Conservation (phyloP, 2,888 invertebrate species). For the Brenthis ino region DNA sequence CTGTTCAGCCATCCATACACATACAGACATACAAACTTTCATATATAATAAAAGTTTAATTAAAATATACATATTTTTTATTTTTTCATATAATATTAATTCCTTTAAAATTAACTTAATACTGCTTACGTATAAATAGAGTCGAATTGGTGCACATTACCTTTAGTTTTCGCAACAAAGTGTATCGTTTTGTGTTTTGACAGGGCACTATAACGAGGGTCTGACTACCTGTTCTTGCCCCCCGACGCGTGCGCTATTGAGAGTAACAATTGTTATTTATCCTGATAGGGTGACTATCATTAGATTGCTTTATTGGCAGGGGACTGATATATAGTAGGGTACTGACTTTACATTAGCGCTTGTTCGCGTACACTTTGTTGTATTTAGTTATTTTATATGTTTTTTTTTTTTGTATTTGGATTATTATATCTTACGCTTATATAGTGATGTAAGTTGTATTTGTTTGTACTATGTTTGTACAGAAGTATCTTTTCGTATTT, state of each 20-base stretch:
- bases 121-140: background rate
- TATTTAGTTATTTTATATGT: background rate
- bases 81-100: no score
- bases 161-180: constrained; percentile 27
- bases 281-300: constrained; percentile 18
- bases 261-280: constrained; percentile 28
- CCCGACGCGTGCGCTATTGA: constrained; percentile 20
- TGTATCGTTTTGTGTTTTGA: constrained; percentile 20
- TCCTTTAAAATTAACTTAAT: no score
- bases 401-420: background rate
- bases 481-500: no score
- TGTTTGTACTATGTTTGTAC: no score
- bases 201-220: constrained; percentile 24
- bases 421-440: no score
- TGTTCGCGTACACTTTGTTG: background rate
- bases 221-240: constrained; percentile 21
- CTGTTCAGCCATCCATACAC: no score
- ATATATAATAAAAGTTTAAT: no score
- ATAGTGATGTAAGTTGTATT: no score
- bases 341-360: constrained; percentile 5
- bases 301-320: constrained; percentile 20
- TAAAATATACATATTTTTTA: no score
- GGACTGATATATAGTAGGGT: constrained; percentile 15
- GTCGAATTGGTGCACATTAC: constrained; percentile 8
- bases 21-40: no score